Evolutionary conservation across 2,797 vertebrate species (phyloP).

Genomic region (Rhadinocentrus ornatus): DNA sequence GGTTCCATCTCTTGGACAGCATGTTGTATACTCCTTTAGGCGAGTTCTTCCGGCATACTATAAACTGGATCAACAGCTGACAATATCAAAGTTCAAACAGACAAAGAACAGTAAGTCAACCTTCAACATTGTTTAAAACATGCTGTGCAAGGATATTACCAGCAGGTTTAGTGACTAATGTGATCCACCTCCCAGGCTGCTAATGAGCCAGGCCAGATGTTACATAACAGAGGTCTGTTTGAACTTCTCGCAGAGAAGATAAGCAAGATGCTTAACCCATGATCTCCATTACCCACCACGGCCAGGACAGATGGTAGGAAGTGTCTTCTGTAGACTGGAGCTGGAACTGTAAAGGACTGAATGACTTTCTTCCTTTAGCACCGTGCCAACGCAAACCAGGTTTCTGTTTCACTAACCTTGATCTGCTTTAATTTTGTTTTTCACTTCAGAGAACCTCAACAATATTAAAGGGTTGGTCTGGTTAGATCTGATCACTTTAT

Average conservation of each 20-base stretch:
- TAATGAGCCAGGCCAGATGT: slow-evolving; percentile 82
- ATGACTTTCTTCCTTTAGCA: background rate
- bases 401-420: slow-evolving; percentile 22
- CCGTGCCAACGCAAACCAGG: background rate
- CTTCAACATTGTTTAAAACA: background rate
- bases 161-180: too few species aligned
- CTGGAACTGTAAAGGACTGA: slow-evolving; percentile 59
- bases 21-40: slow-evolving; percentile 6
- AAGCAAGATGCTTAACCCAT: slow-evolving; percentile 4
- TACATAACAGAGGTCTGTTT: too few species aligned
- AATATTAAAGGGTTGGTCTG: slow-evolving; percentile 17
- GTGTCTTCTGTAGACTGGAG: slow-evolving; percentile 79
- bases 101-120: background rate
- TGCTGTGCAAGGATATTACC: background rate
- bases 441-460: background rate
- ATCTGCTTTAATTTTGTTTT: slow-evolving; percentile 1
- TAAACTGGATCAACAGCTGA: slow-evolving; percentile 77
- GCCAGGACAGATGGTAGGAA: slow-evolving; percentile 74
- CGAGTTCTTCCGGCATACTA: slow-evolving; percentile 68
- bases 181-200: slow-evolving; percentile 69
- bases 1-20: slow-evolving; percentile 73
- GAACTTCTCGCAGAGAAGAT: too few species aligned
- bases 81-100: slow-evolving; percentile 51
- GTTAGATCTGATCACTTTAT: slow-evolving; percentile 7
- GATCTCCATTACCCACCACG: slow-evolving; percentile 76